Evolutionary conservation across 2,113 vertebrate genomes (phyloP).

Genomic region (Sclerurus mexicanus): DNA sequence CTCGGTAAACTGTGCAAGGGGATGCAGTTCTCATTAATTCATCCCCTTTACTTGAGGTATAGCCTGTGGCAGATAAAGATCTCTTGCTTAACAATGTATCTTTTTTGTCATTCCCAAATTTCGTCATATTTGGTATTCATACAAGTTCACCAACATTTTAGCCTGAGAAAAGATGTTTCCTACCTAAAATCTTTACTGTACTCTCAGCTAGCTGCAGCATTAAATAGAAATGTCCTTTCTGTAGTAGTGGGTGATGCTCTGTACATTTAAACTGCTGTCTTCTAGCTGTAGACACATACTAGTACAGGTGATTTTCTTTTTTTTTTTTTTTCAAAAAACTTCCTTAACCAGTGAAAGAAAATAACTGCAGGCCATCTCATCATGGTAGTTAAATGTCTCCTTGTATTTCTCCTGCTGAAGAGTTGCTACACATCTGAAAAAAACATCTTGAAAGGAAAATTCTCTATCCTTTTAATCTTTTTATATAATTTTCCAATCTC

Average conservation of each 20-base stretch:
- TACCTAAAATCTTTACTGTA: not conserved
- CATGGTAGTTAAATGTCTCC: not conserved
- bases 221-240: not conserved
- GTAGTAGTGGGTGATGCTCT: not conserved
- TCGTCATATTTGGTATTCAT: not conserved
- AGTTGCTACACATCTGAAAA: not conserved
- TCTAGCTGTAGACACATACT: not conserved
- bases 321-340: not conserved
- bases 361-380: not conserved
- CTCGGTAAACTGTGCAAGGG: not conserved
- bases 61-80: not conserved
- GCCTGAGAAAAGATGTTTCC: not conserved
- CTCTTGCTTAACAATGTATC: not conserved
- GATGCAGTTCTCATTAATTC: not conserved
- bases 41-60: not conserved
- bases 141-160: not conserved
- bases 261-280: not conserved
- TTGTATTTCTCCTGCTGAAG: not conserved
- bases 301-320: not conserved
- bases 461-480: not conserved
- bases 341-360: not conserved
- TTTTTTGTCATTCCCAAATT: not conserved
- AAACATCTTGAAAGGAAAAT: not conserved
- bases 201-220: not conserved
- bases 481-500: not conserved